A percentile compares a stretch with the other conserved stretches of the same genome.
phyloP scores from a whole-genome alignment of 2,113 vertebrate genomes.

The Capreolus pygargus region DNA sequence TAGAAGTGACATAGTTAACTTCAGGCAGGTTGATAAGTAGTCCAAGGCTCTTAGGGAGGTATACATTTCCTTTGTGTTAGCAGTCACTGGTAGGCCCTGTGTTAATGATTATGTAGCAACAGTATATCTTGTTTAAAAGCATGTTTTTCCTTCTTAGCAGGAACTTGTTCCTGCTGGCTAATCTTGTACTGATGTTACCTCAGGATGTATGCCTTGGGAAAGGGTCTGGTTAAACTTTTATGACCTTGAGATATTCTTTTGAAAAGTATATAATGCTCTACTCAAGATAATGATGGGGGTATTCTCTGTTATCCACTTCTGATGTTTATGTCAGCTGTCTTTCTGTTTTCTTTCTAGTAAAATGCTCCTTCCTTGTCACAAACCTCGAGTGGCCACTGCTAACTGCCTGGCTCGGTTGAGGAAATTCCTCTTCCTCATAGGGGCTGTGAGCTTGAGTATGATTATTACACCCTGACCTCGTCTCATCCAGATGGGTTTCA shows the following conservation, averaged over 20 bases:
- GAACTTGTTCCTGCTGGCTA: neutral
- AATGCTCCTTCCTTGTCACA: accelerated
- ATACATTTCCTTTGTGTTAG: neutral
- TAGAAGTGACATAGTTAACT: neutral
- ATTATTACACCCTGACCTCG: neutral
- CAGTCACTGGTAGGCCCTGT: neutral
- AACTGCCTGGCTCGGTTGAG: neutral
- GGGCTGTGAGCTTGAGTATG: accelerated
- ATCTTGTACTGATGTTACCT: neutral
- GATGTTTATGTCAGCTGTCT: neutral
- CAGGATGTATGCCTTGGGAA: neutral
- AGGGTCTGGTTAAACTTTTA: neutral
- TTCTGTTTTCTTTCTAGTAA: neutral
- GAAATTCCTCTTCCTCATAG: neutral
- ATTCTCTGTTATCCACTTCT: neutral
- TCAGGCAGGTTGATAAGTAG: neutral
- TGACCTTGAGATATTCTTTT: neutral
- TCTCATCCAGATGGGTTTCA: neutral
- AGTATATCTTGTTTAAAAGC: neutral
- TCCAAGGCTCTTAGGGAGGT: neutral
- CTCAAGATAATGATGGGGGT: neutral
- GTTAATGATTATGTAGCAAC: neutral
- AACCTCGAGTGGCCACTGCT: neutral
- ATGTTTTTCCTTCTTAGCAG: neutral
- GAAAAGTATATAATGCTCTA: neutral